phyloP scores from a whole-genome alignment of 2,888 invertebrate species.

The Patella pellucida region DNA sequence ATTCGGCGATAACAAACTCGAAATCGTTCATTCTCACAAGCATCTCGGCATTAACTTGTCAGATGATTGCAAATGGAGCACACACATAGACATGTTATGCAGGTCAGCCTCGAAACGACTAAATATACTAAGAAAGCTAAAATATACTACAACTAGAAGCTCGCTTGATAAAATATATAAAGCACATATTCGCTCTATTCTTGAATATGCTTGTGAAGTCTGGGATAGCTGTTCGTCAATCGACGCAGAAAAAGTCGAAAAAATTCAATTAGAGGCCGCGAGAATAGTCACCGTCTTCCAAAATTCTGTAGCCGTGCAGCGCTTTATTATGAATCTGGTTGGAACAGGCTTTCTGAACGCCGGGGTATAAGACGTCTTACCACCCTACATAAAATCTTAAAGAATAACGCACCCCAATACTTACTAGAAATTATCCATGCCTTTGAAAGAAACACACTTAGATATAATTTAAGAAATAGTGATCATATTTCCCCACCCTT shows the following conservation, averaged over 20 bases:
- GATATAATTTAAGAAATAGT: too few relatives aligned
- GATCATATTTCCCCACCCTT: too few relatives aligned
- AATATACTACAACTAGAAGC: neutral
- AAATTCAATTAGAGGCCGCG: neutral
- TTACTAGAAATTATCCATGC: too few relatives aligned
- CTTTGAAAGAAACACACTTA: too few relatives aligned
- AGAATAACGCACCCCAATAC: too few relatives aligned
- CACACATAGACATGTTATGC: neutral
- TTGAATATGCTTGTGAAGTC: conserved; percentile 4
- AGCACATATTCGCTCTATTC: neutral
- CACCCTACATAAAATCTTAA: too few relatives aligned
- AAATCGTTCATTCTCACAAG: neutral
- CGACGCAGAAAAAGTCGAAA: neutral
- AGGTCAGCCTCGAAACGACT: neutral
- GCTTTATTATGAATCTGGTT: too few relatives aligned
- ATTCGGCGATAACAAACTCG: neutral
- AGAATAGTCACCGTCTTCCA: neutral
- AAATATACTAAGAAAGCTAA: neutral
- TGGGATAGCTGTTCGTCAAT: neutral
- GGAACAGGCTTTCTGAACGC: too few relatives aligned
- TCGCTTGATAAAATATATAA: neutral
- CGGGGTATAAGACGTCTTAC: too few relatives aligned
- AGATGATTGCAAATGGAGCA: neutral
- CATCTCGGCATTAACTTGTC: neutral
- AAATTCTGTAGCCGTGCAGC: too few relatives aligned